Evolutionary conservation across 2,797 vertebrate species (phyloP).

Genomic region (Tokudaia tokunoshimensis): DNA sequence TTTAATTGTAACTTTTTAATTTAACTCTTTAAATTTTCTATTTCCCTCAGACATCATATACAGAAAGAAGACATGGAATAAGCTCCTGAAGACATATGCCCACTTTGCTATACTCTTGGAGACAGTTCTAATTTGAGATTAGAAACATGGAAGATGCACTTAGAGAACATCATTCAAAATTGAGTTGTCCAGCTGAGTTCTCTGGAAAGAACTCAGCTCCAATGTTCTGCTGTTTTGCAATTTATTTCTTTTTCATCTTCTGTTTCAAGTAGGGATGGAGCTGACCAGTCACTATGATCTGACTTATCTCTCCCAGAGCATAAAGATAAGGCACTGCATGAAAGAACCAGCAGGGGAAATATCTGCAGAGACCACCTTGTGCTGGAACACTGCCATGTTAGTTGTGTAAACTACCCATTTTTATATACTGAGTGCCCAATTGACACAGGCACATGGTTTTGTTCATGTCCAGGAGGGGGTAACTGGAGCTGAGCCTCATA

Average conservation of each 20-base stretch:
- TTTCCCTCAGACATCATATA: background rate
- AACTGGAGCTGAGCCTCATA: background rate
- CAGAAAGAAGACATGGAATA: background rate
- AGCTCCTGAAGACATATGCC: background rate
- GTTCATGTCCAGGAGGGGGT: too few relatives aligned
- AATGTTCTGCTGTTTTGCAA: background rate
- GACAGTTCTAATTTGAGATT: too few relatives aligned
- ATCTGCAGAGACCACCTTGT: background rate
- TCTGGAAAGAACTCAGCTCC: background rate
- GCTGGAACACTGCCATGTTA: background rate
- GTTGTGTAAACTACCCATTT: fast-evolving
- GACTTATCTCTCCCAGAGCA: background rate
- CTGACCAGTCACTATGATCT: too few relatives aligned
- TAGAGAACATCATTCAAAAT: background rate
- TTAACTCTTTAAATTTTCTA: background rate
- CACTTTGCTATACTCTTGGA: background rate
- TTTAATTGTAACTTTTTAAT: background rate
- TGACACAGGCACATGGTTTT: too few relatives aligned
- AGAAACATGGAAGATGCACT: too few relatives aligned
- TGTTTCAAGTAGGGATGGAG: background rate
- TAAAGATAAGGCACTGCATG: background rate
- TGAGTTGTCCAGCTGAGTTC: background rate
- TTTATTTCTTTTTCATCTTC: background rate
- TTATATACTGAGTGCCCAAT: too few relatives aligned
- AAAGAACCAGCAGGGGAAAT: background rate